These are phyloP conservation scores for Caenorhabditis parvicauda DNA, from an alignment of 2,888 invertebrate genomes.

Conservation along the genomic window DNA sequence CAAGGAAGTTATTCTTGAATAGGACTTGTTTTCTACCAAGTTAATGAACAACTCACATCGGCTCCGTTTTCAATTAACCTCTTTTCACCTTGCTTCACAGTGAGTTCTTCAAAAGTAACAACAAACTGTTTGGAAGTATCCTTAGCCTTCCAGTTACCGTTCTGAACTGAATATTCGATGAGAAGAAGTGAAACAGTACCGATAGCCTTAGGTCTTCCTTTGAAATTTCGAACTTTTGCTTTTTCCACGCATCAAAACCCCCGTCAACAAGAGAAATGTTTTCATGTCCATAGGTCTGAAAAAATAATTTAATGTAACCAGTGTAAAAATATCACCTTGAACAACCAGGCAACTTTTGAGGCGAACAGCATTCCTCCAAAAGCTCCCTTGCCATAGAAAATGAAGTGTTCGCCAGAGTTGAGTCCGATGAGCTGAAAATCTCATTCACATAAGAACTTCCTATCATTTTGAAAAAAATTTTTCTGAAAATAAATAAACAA, in stretches of 20 bases:
- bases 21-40: background rate
- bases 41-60: conserved; percentile 10
- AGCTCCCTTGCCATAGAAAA: conserved; percentile 50
- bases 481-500: background rate
- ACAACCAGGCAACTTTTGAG: conserved; percentile 48
- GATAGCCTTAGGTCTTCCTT: conserved; percentile 23
- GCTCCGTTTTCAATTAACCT: conserved; percentile 30
- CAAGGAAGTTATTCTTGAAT: conserved; percentile 51
- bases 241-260: conserved; percentile 47
- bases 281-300: conserved; percentile 51
- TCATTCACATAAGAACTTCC: background rate
- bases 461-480: no score
- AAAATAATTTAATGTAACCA: conserved; percentile 1
- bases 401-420: conserved; percentile 46
- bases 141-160: conserved; percentile 38
- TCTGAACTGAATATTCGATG: conserved; percentile 8
- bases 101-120: conserved; percentile 48
- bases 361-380: conserved; percentile 55
- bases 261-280: conserved; percentile 51
- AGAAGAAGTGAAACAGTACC: background rate
- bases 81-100: conserved; percentile 20
- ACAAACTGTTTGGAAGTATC: conserved; percentile 24
- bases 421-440: conserved; percentile 29
- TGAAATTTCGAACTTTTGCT: conserved; percentile 28
- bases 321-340: conserved; percentile 33